Evolutionary conservation across 1,140 invertebrate genomes (phyloP).

Genomic region (Pissodes strobi): DNA sequence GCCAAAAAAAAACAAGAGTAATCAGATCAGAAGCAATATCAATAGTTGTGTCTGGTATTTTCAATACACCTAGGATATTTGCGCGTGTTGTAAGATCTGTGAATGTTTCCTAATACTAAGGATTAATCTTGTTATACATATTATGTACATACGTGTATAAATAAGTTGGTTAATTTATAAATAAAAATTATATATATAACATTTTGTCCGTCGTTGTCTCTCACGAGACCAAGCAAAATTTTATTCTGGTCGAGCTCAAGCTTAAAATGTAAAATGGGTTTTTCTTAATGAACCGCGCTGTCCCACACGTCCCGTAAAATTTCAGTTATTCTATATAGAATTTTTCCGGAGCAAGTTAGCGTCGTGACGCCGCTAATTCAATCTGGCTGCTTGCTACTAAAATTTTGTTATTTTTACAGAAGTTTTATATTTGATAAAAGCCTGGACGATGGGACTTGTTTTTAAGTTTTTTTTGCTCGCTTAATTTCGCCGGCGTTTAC

Average conservation of each 20-base stretch:
- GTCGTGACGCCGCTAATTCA: constrained; percentile 31
- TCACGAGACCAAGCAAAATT: constrained; percentile 1
- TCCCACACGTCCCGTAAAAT: constrained; percentile 30
- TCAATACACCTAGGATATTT: too few species aligned
- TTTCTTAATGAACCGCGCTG: constrained; percentile 29
- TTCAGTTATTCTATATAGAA: constrained; percentile 31
- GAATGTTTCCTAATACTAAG: too few species aligned
- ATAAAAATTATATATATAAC: too few species aligned
- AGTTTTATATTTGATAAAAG: constrained; percentile 36
- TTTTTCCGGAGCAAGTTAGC: constrained; percentile 26
- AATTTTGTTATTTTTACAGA: constrained; percentile 33
- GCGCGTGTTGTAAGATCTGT: too few species aligned
- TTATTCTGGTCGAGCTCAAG: constrained; percentile 2
- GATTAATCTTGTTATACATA: too few species aligned
- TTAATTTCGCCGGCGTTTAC: constrained; percentile 24
- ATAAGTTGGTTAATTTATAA: too few species aligned
- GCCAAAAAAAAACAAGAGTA: too few species aligned
- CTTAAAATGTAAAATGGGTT: constrained; percentile 26
- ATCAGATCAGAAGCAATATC: too few species aligned
- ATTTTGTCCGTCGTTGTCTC: too few species aligned
- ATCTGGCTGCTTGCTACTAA: constrained; percentile 21
- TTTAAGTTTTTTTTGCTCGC: constrained; percentile 17
- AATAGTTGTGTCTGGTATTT: too few species aligned
- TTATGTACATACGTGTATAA: too few species aligned
- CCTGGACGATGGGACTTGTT: constrained; percentile 27